phyloP scores from a whole-genome alignment of 2,888 invertebrate species.

The Coecobrya sp. region DNA sequence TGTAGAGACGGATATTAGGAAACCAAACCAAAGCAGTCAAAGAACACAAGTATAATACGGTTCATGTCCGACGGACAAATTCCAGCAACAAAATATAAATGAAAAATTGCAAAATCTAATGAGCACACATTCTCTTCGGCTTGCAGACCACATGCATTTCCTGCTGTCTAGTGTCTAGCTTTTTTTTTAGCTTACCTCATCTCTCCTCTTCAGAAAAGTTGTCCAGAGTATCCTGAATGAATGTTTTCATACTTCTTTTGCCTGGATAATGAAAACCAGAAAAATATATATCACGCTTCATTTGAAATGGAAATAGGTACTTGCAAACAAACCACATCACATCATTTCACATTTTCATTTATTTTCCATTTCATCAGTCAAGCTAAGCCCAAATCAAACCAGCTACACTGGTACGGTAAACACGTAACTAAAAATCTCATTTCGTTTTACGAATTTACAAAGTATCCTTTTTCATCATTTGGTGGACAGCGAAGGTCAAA shows the following conservation, averaged over 20 bases:
- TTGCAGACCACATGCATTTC: background rate
- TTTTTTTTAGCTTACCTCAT: too few species aligned
- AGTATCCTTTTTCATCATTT: too few species aligned
- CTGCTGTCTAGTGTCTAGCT: too few species aligned
- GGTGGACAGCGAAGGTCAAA: background rate
- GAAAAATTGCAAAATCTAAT: constrained; percentile 56
- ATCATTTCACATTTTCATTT: background rate
- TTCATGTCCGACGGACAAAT: background rate
- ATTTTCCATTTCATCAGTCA: background rate
- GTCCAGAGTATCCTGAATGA: background rate
- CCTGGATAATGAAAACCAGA: background rate
- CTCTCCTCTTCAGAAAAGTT: background rate
- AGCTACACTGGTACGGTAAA: background rate
- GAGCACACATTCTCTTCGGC: constrained; percentile 46
- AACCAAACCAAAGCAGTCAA: constrained; percentile 9
- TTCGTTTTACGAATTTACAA: too few species aligned
- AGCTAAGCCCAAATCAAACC: background rate
- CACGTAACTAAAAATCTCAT: too few species aligned
- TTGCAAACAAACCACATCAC: background rate
- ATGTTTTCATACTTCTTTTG: background rate
- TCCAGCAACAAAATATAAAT: constrained; percentile 24
- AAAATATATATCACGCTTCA: background rate
- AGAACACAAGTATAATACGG: background rate
- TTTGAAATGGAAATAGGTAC: background rate
- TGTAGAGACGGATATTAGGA: background rate